phyloP scores from a whole-genome alignment of 2,888 invertebrate species.

The Corythucha ciliata region DNA sequence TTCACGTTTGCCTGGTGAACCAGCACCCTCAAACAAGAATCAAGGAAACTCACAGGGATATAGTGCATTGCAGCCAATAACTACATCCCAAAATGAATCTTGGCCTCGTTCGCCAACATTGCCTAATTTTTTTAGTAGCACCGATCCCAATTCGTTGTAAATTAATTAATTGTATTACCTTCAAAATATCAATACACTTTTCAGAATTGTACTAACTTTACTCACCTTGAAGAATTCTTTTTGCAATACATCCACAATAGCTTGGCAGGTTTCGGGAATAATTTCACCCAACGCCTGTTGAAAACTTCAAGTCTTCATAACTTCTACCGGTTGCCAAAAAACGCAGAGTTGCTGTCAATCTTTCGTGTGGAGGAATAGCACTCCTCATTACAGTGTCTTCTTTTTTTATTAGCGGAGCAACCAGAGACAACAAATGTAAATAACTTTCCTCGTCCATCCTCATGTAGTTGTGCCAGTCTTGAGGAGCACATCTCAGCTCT shows the following conservation, averaged over 20 bases:
- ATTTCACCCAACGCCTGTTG: constrained; percentile 6
- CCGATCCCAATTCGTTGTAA: constrained; percentile 6
- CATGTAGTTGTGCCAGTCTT: constrained; percentile 17
- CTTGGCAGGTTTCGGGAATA: constrained; percentile 15
- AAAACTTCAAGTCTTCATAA: constrained; percentile 24
- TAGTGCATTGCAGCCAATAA: constrained; percentile 2
- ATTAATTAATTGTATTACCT: not conserved
- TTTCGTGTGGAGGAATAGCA: constrained; percentile 32
- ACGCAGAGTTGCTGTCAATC: constrained; percentile 33
- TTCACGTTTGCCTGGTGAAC: constrained; percentile 9
- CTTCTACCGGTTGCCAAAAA: constrained; percentile 33
- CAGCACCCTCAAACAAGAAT: constrained; percentile 5
- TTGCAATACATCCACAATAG: constrained; percentile 1
- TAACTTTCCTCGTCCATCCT: constrained; percentile 10
- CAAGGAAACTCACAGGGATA: constrained; percentile 2
- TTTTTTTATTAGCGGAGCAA: constrained; percentile 12
- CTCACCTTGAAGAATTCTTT: constrained; percentile 6
- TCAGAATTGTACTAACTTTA: constrained; percentile 1
- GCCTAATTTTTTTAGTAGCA: constrained; percentile 8
- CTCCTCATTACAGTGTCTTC: constrained; percentile 30
- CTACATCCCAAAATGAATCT: constrained; percentile 4
- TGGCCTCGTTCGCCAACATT: not conserved
- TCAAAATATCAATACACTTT: constrained; percentile 1
- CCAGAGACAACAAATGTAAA: constrained; percentile 7
- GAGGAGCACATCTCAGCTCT: constrained; percentile 14